Base-by-base conservation (phyloP, 1,140 invertebrate genomes). In the Eciton burchellii region DNA sequence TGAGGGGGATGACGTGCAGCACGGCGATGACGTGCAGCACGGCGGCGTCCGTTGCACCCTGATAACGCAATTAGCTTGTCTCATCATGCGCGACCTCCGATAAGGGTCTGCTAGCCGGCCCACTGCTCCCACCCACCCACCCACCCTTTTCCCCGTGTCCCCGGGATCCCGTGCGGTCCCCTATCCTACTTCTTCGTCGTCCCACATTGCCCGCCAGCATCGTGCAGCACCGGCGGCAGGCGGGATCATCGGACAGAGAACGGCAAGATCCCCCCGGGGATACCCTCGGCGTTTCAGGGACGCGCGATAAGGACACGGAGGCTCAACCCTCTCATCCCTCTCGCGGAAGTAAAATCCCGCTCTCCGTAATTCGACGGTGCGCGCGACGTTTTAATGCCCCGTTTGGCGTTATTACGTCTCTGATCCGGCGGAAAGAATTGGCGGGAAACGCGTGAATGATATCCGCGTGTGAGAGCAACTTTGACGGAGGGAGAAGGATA, bases 41-140 rank as follows among this genome's bases (percentile, higher is more conserved):
- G 71, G 59, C 63, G 70, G 84, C 87, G 87, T 88, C 84, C 87
- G 88, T 79, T 86, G 76, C 56, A 73, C 87, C 68, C 81, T 86
- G 90, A 91, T 91, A 91, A 91, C 89, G 89, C 89, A 91, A 89
- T 91, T 91, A 91, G 89, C 86, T 88, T 89, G 89, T 86, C 89
- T 86, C 88, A 86, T 91, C 89, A 91, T 90, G 90, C 89, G 89
- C 89, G 90, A 90, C 88, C 88, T 87, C 84, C 83, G 90, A 91
- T 91, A 91, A 91, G 90, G 86, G 84, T 89, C 86, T 82, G 87
- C 83, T 24, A 24, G n/a, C n/a, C 62, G 12, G 14, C 52, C 43
- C 47, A 14, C 21, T 35, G 52, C 14, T n/a, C n/a, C n/a, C n/a
- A n/a, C n/a, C n/a, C 21, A 12, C 11, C 29, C 14, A 0, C 6